These are phyloP conservation scores for Sebastes umbrosus DNA, from an alignment of 2,797 vertebrate genomes.

Conservation along the genomic window DNA sequence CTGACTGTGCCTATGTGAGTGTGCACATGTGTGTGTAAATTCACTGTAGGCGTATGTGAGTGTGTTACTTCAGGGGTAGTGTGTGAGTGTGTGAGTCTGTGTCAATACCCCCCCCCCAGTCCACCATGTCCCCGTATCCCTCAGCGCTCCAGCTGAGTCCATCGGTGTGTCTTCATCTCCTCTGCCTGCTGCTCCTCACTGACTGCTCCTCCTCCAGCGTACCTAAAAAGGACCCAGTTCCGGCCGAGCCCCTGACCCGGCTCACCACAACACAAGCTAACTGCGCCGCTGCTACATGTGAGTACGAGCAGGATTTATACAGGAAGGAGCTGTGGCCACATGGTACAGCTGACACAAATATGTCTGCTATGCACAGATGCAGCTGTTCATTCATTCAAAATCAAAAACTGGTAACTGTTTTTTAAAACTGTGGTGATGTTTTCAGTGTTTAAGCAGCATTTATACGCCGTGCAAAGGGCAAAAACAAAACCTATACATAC, in stretches of 20 bases:
- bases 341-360: not conserved
- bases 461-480: not conserved
- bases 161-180: slow-evolving; percentile 27
- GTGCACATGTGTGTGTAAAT: not conserved
- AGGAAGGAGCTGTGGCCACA: not conserved
- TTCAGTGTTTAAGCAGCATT: not conserved
- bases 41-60: not conserved
- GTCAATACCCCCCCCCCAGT: not conserved
- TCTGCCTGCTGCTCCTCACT: slow-evolving; percentile 44
- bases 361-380: not conserved
- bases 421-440: not conserved
- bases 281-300: slow-evolving; percentile 3
- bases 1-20: not conserved
- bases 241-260: rapidly evolving
- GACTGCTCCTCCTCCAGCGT: not conserved
- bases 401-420: not conserved
- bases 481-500: not conserved
- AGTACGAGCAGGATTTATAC: slow-evolving; percentile 18
- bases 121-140: slow-evolving; percentile 54
- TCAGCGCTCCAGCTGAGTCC: slow-evolving; percentile 20
- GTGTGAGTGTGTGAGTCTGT: slow-evolving; percentile 10
- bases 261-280: not conserved
- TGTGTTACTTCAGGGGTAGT: not conserved
- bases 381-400: not conserved
- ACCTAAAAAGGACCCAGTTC: rapidly evolving